phyloP scores from a whole-genome alignment of 2,888 invertebrate genomes.

The Leucophora obtusa region DNA sequence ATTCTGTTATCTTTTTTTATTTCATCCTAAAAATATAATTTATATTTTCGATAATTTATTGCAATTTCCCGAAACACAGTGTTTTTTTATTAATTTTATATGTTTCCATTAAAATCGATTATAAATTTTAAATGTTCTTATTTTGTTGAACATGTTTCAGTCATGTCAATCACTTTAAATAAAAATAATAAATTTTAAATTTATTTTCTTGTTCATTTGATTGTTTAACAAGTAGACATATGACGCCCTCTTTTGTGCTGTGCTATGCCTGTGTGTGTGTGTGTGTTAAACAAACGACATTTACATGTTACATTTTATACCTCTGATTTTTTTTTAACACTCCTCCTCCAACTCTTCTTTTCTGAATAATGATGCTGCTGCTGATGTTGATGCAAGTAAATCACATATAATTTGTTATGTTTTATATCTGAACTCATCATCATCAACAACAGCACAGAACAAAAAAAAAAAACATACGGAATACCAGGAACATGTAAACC shows the following conservation, averaged over 20 bases:
- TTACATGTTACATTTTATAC: neutral
- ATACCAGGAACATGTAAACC: neutral
- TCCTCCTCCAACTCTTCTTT: neutral
- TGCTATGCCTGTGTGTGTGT: neutral
- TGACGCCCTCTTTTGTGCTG: constrained; percentile 29
- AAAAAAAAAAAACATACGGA: neutral
- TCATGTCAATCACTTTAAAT: constrained; percentile 55
- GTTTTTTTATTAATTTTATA: neutral
- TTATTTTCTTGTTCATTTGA: constrained; percentile 52
- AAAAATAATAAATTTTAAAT: constrained; percentile 48
- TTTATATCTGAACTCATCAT: constrained; percentile 62
- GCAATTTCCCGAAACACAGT: neutral
- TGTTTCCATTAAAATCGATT: neutral
- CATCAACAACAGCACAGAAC: constrained; percentile 7
- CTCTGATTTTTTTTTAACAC: neutral
- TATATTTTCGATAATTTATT: constrained; percentile 1
- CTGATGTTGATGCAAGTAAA: constrained; percentile 50
- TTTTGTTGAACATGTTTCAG: neutral
- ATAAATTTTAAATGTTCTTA: neutral
- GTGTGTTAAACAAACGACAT: neutral
- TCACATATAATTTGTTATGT: constrained; percentile 64
- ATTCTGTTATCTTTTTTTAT: neutral
- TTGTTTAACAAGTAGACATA: constrained; percentile 53
- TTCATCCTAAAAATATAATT: neutral
- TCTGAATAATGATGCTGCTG: constrained; percentile 9